These are phyloP conservation scores for Doris montereyensis DNA, from an alignment of 2,888 invertebrate genomes.

Conservation along the genomic window DNA sequence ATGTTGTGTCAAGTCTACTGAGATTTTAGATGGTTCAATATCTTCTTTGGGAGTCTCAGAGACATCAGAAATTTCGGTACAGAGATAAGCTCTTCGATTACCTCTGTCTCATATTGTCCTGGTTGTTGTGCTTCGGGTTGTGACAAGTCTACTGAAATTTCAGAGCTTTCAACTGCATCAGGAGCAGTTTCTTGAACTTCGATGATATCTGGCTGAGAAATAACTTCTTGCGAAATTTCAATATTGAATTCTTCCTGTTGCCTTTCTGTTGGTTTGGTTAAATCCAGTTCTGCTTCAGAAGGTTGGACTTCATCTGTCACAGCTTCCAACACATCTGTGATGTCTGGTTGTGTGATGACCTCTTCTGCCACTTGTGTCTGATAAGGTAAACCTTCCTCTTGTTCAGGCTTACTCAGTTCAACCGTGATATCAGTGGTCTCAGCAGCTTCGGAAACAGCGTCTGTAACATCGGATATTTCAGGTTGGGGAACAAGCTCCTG, in stretches of 20 bases:
- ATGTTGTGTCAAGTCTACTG: no score
- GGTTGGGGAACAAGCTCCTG: slow-evolving; percentile 38
- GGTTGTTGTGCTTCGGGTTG: slow-evolving; percentile 40
- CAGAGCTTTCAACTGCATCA: slow-evolving; percentile 33
- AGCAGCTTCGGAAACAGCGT: slow-evolving; percentile 30
- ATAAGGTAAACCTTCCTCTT: slow-evolving; percentile 44
- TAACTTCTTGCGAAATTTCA: slow-evolving; percentile 43
- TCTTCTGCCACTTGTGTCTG: slow-evolving; percentile 47
- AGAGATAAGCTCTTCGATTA: slow-evolving; percentile 29
- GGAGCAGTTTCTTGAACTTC: slow-evolving; percentile 28
- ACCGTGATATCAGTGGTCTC: slow-evolving; percentile 42
- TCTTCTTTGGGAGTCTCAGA: slow-evolving; percentile 37
- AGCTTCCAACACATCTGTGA: slow-evolving; percentile 48
- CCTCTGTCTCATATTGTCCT: slow-evolving; percentile 26
- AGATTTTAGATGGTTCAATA: no score
- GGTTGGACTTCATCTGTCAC: slow-evolving; percentile 37
- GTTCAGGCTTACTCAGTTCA: slow-evolving; percentile 38
- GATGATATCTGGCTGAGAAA: slow-evolving; percentile 43
- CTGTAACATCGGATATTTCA: slow-evolving; percentile 37
- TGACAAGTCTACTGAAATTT: slow-evolving; percentile 40
- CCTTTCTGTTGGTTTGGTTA: slow-evolving; percentile 33
- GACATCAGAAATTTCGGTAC: slow-evolving; percentile 38
- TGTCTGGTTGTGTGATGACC: slow-evolving; percentile 44
- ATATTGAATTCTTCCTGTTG: slow-evolving; percentile 41
- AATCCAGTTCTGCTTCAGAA: slow-evolving; percentile 35